Evolutionary conservation across 2,888 invertebrate genomes (phyloP), one percentile per base, ranked within the genome.

Genomic region (Macrophya annulata): DNA sequence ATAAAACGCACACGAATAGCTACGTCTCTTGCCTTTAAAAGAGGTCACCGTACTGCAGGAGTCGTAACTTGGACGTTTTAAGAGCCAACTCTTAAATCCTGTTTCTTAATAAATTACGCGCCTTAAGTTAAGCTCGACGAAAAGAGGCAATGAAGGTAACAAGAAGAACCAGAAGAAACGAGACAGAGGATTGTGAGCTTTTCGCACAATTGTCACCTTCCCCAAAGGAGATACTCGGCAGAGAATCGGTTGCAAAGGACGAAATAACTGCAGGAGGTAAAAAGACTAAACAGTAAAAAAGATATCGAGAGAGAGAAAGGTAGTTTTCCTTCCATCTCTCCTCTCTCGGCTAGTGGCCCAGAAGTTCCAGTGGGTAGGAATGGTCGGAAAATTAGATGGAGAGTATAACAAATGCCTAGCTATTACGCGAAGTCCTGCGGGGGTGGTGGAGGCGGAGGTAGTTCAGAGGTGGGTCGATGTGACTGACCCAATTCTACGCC

Each of bases 391-490:
- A 83, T 83, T 83, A 83, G 65, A 83, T 83, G 83, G 83, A 83
- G 68, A 83, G 68, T 83, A 83, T 83, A 83, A 83, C 83, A 83
- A 83, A 83, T 83, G 83, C 68, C 48, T 68, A 55, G 83, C 83
- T 83, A 83, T 83, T 83, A 83, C 83, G 83, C 45, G 21, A 81
- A 31, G 68, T 83, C 83, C 83, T 83, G 68, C 68, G 48, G 48
- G 81, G 68, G 51, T 68, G 51, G 31, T 48, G n/a, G n/a, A n/a
- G n/a, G 83, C 81, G 81, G 81, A 40, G 81, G 62, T 77, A 37
- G 77, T 59, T 48, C 83, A 43, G 68, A 31, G 68, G 83, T 68
- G 83, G 83, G 83, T 83, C 83, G 83, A 83, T 83, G 83, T 83
- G 68, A 83, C 83, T 83, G 83, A 71, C 83, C 83, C 83, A 83